A percentile compares a stretch with the other conserved stretches of the same genome.
phyloP scores from a whole-genome alignment of 1,140 invertebrate genomes.

The Phthorimaea operculella region DNA sequence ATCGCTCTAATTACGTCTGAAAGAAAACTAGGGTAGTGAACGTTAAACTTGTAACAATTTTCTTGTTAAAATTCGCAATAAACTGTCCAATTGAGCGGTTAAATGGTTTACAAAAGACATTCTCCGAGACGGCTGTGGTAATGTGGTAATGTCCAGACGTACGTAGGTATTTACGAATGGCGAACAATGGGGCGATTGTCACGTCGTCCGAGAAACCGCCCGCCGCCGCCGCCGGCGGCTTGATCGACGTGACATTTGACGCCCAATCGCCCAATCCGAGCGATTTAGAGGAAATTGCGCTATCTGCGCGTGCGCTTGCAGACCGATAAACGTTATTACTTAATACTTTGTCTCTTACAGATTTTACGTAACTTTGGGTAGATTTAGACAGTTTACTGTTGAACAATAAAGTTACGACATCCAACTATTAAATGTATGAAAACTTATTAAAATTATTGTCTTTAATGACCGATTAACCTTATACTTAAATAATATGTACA shows the following conservation, averaged over 20 bases:
- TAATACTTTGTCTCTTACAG: neutral
- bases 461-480: no score
- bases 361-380: neutral
- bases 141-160: neutral
- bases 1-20: no score
- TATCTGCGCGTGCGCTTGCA: conserved; percentile 21
- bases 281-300: conserved; percentile 35
- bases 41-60: no score
- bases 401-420: no score
- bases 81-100: neutral
- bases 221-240: no score
- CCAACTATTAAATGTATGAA: no score
- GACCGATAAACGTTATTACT: conserved; percentile 11
- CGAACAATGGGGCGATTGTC: conserved; percentile 43
- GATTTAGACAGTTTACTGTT: neutral
- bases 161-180: conserved; percentile 4
- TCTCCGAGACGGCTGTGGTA: neutral
- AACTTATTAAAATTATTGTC: no score
- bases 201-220: conserved; percentile 28
- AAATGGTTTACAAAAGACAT: conserved; percentile 1
- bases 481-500: no score
- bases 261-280: conserved; percentile 28
- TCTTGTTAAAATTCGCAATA: neutral
- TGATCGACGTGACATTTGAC: conserved; percentile 24
- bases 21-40: no score